phyloP scores from a whole-genome alignment of 2,113 vertebrate species.

The Lates calcarifer region DNA sequence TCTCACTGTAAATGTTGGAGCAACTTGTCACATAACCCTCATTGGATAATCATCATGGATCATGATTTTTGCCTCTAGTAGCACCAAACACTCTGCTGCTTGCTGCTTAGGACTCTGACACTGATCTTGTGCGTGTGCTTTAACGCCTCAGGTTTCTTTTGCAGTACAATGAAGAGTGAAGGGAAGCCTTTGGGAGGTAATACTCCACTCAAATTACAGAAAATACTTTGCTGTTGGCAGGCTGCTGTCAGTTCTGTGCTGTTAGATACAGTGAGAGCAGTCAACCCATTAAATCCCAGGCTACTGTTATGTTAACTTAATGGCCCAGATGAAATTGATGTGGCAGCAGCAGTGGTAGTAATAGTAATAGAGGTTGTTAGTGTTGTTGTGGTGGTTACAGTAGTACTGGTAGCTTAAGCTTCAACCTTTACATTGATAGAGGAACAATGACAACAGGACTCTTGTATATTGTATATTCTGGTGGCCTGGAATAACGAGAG shows the following conservation, averaged over 20 bases:
- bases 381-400: neutral
- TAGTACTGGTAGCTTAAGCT: neutral
- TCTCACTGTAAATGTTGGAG: slow-evolving; percentile 20
- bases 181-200: slow-evolving; percentile 43
- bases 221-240: slow-evolving; percentile 30
- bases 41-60: slow-evolving; percentile 46
- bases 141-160: slow-evolving; percentile 23
- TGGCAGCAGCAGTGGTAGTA: neutral
- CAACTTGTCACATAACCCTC: slow-evolving; percentile 50
- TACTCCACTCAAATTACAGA: slow-evolving; percentile 44
- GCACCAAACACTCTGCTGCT: slow-evolving; percentile 7
- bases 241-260: slow-evolving; percentile 33
- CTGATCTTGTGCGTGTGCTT: slow-evolving; percentile 32
- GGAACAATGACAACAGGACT: neutral
- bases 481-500: neutral
- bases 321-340: neutral
- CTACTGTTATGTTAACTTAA: neutral
- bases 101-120: slow-evolving; percentile 17
- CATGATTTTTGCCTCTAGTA: slow-evolving; percentile 15
- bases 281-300: slow-evolving; percentile 5
- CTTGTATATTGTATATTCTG: too few species aligned
- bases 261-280: slow-evolving; percentile 19
- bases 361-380: too few species aligned
- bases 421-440: neutral
- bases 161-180: slow-evolving; percentile 46